Percentiles rank a stretch among this genome's conserved stretches.
Conservation (phyloP, 2,113 vertebrate species). For the Sinocyclocheilus grahami region DNA sequence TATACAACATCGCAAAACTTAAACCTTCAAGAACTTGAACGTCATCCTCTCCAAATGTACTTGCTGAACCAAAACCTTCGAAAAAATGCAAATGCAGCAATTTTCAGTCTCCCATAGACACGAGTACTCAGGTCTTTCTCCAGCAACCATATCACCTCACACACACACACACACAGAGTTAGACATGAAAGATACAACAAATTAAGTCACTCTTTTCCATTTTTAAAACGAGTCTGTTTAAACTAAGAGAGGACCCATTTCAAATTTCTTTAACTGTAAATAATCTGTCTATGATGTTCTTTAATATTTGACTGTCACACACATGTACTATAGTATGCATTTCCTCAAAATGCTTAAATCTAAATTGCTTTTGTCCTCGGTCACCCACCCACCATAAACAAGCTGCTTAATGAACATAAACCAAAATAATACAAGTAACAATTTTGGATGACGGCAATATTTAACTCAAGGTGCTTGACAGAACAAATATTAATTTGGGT, state of each 20-base stretch:
- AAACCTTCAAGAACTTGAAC: neutral
- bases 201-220: neutral
- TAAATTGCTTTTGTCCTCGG: neutral
- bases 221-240: constrained; percentile 5
- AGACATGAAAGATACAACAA: neutral
- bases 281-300: neutral
- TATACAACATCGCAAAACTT: constrained; percentile 10
- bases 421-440: neutral
- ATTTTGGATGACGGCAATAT: constrained; percentile 3
- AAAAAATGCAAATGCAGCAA: neutral
- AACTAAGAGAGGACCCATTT: neutral
- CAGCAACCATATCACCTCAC: constrained; percentile 76
- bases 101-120: constrained; percentile 24
- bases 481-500: neutral
- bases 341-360: neutral
- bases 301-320: neutral
- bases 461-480: neutral
- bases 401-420: neutral
- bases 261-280: neutral
- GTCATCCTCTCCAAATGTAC: neutral
- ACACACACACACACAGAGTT: neutral
- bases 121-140: constrained; percentile 82
- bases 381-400: constrained; percentile 3
- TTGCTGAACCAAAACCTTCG: constrained; percentile 1
- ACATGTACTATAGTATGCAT: neutral